Percentiles rank a stretch among this genome's conserved stretches.
Evolutionary conservation across 2,797 vertebrate genomes (phyloP).

Genomic region (Rhinatrema bivittatum): DNA sequence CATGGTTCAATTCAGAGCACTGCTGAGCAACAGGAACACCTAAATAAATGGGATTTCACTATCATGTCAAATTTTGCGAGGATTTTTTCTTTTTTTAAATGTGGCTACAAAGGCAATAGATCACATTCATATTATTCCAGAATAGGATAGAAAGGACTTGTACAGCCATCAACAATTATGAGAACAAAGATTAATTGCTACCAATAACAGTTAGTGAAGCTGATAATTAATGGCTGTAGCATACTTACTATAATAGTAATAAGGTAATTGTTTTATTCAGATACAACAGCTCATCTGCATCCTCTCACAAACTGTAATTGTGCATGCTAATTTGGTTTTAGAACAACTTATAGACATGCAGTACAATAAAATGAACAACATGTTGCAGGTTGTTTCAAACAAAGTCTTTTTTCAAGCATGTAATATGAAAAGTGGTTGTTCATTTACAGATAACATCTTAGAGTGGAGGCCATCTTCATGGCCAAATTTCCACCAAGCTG

Average conservation of each 20-base stretch:
- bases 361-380: too few relatives aligned
- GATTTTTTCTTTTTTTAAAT: slow-evolving; percentile 5
- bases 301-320: slow-evolving; percentile 17
- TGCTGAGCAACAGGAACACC: too few relatives aligned
- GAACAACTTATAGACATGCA: too few relatives aligned
- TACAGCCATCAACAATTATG: slow-evolving; percentile 31
- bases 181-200: slow-evolving; percentile 35
- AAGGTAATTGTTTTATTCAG: slow-evolving; percentile 21
- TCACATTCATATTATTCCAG: slow-evolving; percentile 12
- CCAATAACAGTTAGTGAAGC: slow-evolving; percentile 35
- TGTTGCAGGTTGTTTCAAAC: too few relatives aligned
- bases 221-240: slow-evolving; percentile 30
- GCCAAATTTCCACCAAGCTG: too few relatives aligned
- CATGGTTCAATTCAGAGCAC: too few relatives aligned
- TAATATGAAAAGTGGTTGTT: too few relatives aligned
- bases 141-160: slow-evolving; percentile 8
- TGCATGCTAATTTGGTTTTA: slow-evolving; percentile 15
- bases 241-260: slow-evolving; percentile 19
- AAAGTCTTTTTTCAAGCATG: too few relatives aligned
- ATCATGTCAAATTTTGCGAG: slow-evolving; percentile 1
- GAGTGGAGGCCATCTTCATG: too few relatives aligned
- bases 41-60: background rate
- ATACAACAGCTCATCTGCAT: slow-evolving; percentile 13
- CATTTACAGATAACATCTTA: too few relatives aligned
- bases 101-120: slow-evolving; percentile 8